Evolutionary conservation across 2,888 invertebrate genomes (phyloP).

Genomic region (Eueremaeus valkanovi): DNA sequence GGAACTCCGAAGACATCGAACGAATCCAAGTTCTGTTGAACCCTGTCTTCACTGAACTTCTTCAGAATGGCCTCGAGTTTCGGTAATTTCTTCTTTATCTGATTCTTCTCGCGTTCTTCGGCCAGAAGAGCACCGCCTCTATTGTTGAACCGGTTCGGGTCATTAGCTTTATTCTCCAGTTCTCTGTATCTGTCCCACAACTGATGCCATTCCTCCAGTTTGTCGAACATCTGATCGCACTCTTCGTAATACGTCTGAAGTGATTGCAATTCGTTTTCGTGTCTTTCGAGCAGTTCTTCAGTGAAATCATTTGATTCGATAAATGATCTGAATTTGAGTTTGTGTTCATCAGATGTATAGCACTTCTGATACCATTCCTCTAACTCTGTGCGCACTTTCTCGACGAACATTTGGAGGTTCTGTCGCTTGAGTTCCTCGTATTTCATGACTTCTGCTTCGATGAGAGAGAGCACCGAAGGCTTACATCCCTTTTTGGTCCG

Average conservation of each 20-base stretch:
- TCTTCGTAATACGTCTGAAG: conserved; percentile 55
- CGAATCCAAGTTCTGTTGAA: not conserved
- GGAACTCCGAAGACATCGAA: conserved; percentile 65
- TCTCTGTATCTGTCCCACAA: conserved; percentile 72
- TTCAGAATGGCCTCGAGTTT: conserved; percentile 66
- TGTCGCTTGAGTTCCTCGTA: conserved; percentile 71
- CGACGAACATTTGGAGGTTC: conserved; percentile 64
- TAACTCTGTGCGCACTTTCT: conserved; percentile 67
- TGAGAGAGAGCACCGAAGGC: conserved; percentile 51
- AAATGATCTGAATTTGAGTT: conserved; percentile 53
- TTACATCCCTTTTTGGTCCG: conserved; percentile 62
- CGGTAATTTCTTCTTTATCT: conserved; percentile 66
- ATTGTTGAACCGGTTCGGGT: conserved; percentile 77
- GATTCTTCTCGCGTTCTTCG: conserved; percentile 82
- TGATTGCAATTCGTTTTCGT: conserved; percentile 71
- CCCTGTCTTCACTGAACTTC: conserved; percentile 54
- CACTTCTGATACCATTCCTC: conserved; percentile 71
- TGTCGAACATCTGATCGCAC: conserved; percentile 52
- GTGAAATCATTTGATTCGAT: conserved; percentile 66
- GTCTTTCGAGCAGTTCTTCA: conserved; percentile 72
- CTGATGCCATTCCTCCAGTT: conserved; percentile 63
- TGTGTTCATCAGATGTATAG: conserved; percentile 57
- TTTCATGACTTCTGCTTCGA: conserved; percentile 66
- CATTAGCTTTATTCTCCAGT: conserved; percentile 69
- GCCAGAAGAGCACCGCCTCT: conserved; percentile 77